A percentile compares a stretch with the other conserved stretches of the same genome.
Evolutionary conservation across 2,113 vertebrate genomes (phyloP).

Genomic region (Uria lomvia): DNA sequence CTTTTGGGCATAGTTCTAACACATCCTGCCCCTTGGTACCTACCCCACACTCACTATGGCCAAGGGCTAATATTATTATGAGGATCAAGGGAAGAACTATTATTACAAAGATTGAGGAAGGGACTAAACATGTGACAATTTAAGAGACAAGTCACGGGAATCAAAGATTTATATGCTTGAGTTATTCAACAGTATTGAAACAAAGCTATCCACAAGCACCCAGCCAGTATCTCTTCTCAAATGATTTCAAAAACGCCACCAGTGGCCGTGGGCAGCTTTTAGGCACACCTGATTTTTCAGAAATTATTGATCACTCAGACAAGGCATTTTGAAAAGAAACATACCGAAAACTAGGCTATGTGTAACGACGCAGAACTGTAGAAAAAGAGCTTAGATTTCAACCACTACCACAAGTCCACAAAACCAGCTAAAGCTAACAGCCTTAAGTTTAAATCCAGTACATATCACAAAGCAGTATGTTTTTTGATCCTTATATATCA

Average conservation of each 20-base stretch:
- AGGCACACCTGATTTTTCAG: background rate
- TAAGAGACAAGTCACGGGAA: background rate
- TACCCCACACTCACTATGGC: rapidly evolving
- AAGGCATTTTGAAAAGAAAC: background rate
- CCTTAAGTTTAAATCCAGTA: background rate
- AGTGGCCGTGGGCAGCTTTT: background rate
- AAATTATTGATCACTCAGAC: background rate
- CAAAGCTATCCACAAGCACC: background rate
- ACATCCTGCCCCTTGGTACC: background rate
- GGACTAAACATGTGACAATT: background rate
- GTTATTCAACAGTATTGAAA: background rate
- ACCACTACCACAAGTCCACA: background rate
- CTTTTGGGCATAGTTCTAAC: background rate
- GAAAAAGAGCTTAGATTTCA: background rate
- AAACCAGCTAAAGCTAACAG: background rate
- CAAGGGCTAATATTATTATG: rapidly evolving
- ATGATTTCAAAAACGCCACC: background rate
- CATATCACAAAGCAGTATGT: background rate
- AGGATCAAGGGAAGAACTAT: background rate
- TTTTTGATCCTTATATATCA: background rate
- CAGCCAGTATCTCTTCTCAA: background rate
- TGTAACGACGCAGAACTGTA: background rate
- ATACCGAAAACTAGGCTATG: rapidly evolving
- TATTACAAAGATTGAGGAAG: background rate
- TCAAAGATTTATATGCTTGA: background rate